phyloP scores from a whole-genome alignment of 2,113 vertebrate genomes.

The Zootoca vivipara region DNA sequence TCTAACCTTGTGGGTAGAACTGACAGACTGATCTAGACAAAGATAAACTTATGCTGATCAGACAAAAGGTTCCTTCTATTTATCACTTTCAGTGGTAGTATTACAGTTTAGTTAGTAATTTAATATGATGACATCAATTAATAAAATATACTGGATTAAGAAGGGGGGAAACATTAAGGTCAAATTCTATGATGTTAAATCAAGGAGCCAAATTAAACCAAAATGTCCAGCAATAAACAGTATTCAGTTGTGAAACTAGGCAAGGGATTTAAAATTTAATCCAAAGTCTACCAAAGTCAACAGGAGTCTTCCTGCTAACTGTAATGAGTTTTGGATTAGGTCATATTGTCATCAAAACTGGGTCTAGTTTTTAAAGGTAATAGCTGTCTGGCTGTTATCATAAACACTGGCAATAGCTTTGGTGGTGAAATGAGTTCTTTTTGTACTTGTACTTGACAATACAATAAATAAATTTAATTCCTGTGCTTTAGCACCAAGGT shows the following conservation, averaged over 20 bases:
- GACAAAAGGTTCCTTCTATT: background rate
- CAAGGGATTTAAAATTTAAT: slow-evolving; percentile 2
- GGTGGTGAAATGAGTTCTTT: background rate
- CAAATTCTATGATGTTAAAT: slow-evolving; percentile 26
- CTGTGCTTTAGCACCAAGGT: background rate
- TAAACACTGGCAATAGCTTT: background rate
- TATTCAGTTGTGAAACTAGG: background rate
- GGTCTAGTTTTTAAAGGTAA: background rate
- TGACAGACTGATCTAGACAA: background rate
- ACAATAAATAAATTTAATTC: background rate
- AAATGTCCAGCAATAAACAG: slow-evolving; percentile 21
- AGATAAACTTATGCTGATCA: background rate
- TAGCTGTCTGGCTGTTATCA: background rate
- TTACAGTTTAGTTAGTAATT: slow-evolving; percentile 18
- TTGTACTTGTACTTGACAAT: slow-evolving; percentile 2
- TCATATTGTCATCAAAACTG: background rate
- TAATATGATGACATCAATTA: slow-evolving; percentile 4
- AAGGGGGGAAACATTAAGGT: background rate
- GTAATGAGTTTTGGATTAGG: background rate
- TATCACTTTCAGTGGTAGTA: slow-evolving; percentile 1
- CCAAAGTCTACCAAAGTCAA: background rate
- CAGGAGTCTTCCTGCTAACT: background rate
- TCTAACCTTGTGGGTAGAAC: background rate
- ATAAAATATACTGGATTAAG: background rate
- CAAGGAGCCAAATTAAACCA: slow-evolving; percentile 3